Evolutionary conservation across 1,140 invertebrate species (phyloP).

Genomic region (Brachionus manjavacas): DNA sequence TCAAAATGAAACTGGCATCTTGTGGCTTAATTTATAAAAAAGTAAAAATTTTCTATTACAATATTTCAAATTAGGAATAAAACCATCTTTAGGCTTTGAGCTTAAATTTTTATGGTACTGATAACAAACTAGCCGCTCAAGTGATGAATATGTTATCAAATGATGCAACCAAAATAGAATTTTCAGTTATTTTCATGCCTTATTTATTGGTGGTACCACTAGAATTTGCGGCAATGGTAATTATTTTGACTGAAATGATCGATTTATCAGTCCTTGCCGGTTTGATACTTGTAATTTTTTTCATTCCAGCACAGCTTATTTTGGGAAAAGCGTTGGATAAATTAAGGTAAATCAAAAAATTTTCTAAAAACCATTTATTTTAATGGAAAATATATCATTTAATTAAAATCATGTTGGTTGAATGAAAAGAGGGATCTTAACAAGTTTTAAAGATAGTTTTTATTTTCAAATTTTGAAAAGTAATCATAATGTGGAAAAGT

Average conservation of each 20-base stretch:
- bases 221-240: not conserved
- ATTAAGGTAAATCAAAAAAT: not conserved
- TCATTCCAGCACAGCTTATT: not conserved
- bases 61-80: not conserved
- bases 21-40: conserved; percentile 77
- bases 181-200: not conserved
- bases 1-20: conserved; percentile 72
- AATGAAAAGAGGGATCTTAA: too few relatives aligned
- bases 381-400: too few relatives aligned
- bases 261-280: not conserved
- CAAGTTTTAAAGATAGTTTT: too few relatives aligned
- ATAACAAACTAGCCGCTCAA: not conserved
- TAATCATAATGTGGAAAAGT: too few relatives aligned
- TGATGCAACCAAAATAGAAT: conserved; percentile 36
- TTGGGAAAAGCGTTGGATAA: not conserved
- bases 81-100: not conserved
- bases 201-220: conserved; percentile 4
- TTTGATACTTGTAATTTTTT: not conserved
- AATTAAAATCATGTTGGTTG: too few relatives aligned
- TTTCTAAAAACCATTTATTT: not conserved
- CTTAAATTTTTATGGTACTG: not conserved
- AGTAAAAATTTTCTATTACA: conserved; percentile 44
- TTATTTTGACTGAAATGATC: not conserved
- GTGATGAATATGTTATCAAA: conserved; percentile 30
- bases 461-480: too few relatives aligned